Base-by-base conservation (phyloP, 2,888 invertebrate genomes). In the Creontiades dilutus region DNA sequence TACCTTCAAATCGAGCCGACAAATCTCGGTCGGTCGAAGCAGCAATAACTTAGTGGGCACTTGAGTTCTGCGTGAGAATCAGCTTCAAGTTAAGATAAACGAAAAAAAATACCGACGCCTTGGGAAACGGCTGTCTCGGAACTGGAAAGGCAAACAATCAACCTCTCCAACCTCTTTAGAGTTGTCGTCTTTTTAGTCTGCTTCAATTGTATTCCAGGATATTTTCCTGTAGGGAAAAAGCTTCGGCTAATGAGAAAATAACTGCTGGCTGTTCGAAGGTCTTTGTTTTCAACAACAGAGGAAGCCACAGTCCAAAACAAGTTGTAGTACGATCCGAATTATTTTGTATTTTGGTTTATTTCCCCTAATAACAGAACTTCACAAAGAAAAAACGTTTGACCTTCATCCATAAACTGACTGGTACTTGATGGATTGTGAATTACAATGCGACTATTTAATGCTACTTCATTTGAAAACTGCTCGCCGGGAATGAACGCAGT, bases 171-270 rank as follows among this genome's bases (percentile, higher is more conserved):
- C 23, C 68, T 68, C 23, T 27, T 68, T 68, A 19, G 27, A 11
- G 68, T 68, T 68, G 68, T 61, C 16, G 57, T 61, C 68, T 5
- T 68, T 68, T 68, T 68, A 23, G 68, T 68, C 68, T 68, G 11
- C 68, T 23, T 23, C 68, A 68, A 68, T 68, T 68, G 68, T 68
- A 68, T 14, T 57, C 57, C 16, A 57, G 19, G 57, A 7, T 14
- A 7, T 23, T 68, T 68, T 23, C 23, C 3, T 68, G 68, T 23
- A 52, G 12, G 68, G 68, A 68, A 68, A 68, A 19, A 68, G 23
- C 27, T 68, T 23, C 27, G 11, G 52, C 13, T 14, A 52, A 52
- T 52, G 52, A 16, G 16, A 16, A 2, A 52, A 52, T 52, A 52
- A 52, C 16, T 52, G 52, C 52, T 13, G 16, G 52, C 52, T 14